Evolutionary conservation across 2,113 vertebrate genomes (phyloP).

Genomic region (Alaudala cheleensis): DNA sequence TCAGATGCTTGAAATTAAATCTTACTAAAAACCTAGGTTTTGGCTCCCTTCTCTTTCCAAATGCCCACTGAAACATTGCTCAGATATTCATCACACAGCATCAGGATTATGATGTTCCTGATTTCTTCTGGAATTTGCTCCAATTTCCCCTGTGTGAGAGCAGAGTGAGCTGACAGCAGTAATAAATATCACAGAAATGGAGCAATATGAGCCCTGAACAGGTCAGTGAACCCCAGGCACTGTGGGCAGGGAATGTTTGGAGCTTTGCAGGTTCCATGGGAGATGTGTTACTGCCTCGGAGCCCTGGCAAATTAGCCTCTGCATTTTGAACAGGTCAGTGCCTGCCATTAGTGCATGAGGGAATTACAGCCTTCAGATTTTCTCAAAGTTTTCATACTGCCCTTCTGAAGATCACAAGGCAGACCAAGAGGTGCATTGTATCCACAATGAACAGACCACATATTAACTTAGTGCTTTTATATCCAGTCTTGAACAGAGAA

Average conservation of each 20-base stretch:
- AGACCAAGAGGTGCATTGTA: not conserved
- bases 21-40: not conserved
- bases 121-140: not conserved
- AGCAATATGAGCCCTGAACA: not conserved
- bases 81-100: not conserved
- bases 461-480: not conserved
- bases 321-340: not conserved
- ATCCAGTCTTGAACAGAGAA: not conserved
- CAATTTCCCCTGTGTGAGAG: not conserved
- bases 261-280: not conserved
- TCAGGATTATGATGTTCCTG: too few species aligned
- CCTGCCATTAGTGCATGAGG: not conserved
- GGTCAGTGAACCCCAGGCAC: not conserved
- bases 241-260: not conserved
- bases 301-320: not conserved
- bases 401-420: not conserved
- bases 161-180: not conserved
- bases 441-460: not conserved
- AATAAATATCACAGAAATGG: rapidly evolving
- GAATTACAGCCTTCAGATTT: not conserved
- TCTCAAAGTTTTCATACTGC: not conserved
- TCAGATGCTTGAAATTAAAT: not conserved
- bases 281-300: rapidly evolving
- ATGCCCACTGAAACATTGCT: not conserved
- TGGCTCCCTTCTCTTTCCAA: not conserved